Evolutionary conservation across 2,113 vertebrate species (phyloP), one percentile per base, ranked within the genome.

Genomic region (Zeus faber): DNA sequence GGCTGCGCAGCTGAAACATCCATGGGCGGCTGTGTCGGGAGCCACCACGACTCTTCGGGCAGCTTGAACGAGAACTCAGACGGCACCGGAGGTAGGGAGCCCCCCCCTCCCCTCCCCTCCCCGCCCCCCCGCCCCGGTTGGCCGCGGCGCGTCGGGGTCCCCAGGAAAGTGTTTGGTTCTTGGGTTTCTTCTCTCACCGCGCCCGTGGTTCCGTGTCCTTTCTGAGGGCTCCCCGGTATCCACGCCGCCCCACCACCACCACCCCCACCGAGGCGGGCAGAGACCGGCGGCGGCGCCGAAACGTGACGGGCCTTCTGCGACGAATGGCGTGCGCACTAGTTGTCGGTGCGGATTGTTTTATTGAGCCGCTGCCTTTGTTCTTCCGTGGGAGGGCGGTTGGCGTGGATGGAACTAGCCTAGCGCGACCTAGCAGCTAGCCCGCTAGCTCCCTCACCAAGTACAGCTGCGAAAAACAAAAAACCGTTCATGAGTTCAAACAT

Each of bases 1-100:
- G 77, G 83, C 76, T 80, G 86, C 83, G 82, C 73, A 50, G 83
- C 81, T 63, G 81, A 76, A 86, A 85, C 76, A 93, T 91, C 92
- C 93, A 97, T 96, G 95, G 95, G 95, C 91, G 95, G 94, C 91
- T 97, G 95, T 91, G 94, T 96, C 86, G 95, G 95, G 89, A 93
- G 92, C 89, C 95, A 95, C 88, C 95, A 97, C 91, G 94, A 95
- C 85, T 97, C 95, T 75, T 94, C 94, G 73, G 95, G 95, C 89
- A 96, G 94, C 91, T 90, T 97, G 77, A 95, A 97, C 92, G 95
- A 97, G 86, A 97, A 95, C 86, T 96, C 95, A 61, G 95, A 95
- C 88, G 94, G 93, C 79, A 92, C 93, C 61, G 95, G 94, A 93
- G 95, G 95, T 95, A 79, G 82, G 80, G 35, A 55, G 69, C 48